Base-by-base conservation (phyloP, 2,113 vertebrate genomes). In the Mormoops blainvillei region DNA sequence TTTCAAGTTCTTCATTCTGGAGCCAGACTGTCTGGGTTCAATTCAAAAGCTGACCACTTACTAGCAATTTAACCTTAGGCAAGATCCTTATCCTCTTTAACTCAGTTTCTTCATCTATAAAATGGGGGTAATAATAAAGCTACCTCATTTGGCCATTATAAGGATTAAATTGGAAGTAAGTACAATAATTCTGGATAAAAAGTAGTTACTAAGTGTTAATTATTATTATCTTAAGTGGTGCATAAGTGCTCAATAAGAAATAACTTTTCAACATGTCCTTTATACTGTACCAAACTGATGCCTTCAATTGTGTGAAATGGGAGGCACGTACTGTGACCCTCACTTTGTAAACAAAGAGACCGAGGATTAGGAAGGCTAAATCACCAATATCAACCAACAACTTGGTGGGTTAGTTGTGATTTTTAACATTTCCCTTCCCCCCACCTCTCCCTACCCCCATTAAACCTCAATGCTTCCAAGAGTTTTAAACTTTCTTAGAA, bases 21-120 rank as follows among this genome's bases (percentile, higher is more conserved):
- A 96, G 93, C 61, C 95, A 82, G 74, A 28, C 76, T 93, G 94
- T 93, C 96, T 97, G 96, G 61, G 48, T 94, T 83, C 83, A 63
- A 54, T 91, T 96, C 68, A 63, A 83, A n/a, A 91, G 67, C 0
- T 86, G 94, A 93, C 78, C 85, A 87, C 43, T 94, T 77, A 89
- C 24, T 74, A 90, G 77, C 54, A 36, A 18, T 19, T 45, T 26
- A 82, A 90, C 20, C 50, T 76, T 87, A 50, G 89, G 38, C 70
- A 92, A 89, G 70, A 54, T 56, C 65, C 89, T 94, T 52, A 88
- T 65, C 14, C 20, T 16, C 61, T 73, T 48, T 85, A 61, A 31
- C 61, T 96, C 31, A 26, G 43, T 95, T 95, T 81, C 85, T 96
- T 94, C 31, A 93, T 87, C 91, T 93, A 71, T 71, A 92, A 96